A percentile compares a stretch with the other conserved stretches of the same genome.
phyloP scores from a whole-genome alignment of 2,888 invertebrate genomes.

The Amphipoea lucens region DNA sequence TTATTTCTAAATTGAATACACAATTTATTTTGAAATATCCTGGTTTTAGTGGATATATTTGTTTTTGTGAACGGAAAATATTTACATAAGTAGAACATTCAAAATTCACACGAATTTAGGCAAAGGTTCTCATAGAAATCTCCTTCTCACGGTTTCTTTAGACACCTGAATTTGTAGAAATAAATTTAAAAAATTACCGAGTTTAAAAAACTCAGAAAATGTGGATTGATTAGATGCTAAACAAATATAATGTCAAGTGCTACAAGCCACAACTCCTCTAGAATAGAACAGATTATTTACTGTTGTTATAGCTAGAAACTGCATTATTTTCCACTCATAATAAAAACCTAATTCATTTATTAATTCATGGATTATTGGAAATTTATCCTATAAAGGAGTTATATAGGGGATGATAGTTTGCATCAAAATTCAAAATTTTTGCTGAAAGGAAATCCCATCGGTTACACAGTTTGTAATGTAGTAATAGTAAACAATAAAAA shows the following conservation, averaged over 20 bases:
- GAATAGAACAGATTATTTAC: background rate
- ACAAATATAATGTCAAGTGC: background rate
- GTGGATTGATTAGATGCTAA: too few relatives aligned
- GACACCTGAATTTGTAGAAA: background rate
- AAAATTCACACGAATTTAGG: background rate
- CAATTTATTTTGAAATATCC: background rate
- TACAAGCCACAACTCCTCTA: background rate
- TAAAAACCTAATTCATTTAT: background rate
- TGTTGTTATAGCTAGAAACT: background rate
- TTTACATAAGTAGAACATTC: too few relatives aligned
- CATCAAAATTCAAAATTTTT: background rate
- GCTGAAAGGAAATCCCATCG: background rate
- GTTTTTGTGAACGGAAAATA: too few relatives aligned
- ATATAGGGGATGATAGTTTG: background rate
- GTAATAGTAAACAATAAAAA: background rate
- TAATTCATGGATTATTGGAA: background rate
- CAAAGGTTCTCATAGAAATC: background rate
- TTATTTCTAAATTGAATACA: conserved; percentile 4
- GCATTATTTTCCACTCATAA: background rate
- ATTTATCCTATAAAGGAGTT: too few relatives aligned
- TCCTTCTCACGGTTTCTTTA: background rate
- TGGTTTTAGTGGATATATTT: background rate
- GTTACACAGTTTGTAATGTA: background rate
- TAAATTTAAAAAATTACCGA: background rate
- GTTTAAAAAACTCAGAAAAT: background rate